Percentiles rank a stretch among this genome's conserved stretches.
phyloP scores from a whole-genome alignment of 2,888 invertebrate genomes.

The Andrena dorsata region DNA sequence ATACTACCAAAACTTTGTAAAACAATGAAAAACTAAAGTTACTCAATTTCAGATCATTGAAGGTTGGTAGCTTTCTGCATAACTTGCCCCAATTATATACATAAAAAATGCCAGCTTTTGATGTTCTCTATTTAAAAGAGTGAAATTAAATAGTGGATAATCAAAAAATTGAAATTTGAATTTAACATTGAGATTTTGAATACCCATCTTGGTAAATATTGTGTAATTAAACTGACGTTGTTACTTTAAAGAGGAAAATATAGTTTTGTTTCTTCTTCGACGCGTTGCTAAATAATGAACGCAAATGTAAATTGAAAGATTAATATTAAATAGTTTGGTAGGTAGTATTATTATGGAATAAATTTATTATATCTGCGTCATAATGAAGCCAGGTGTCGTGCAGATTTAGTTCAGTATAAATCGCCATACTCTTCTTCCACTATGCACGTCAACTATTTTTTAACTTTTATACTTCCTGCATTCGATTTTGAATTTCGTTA shows the following conservation, averaged over 20 bases:
- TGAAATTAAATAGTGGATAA: too few relatives aligned
- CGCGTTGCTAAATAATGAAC: background rate
- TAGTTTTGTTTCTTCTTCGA: background rate
- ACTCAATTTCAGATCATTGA: too few relatives aligned
- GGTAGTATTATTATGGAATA: background rate
- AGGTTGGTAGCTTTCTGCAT: too few relatives aligned
- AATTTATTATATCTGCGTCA: background rate
- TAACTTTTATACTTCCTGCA: background rate
- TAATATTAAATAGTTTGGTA: background rate
- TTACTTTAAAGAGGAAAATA: too few relatives aligned
- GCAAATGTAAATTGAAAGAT: background rate
- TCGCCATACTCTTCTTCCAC: background rate
- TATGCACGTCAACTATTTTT: background rate
- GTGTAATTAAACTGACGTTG: background rate
- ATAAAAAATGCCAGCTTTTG: too few relatives aligned
- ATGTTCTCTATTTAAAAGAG: too few relatives aligned
- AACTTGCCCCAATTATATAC: too few relatives aligned
- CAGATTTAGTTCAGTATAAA: slow-evolving; percentile 5
- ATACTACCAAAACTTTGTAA: too few relatives aligned
- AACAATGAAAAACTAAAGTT: too few relatives aligned
- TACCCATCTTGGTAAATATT: too few relatives aligned
- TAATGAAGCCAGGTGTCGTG: background rate
- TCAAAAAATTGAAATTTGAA: too few relatives aligned
- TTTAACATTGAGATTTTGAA: too few relatives aligned
- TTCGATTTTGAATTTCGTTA: background rate